These are phyloP conservation scores for Thymelicus sylvestris DNA, from an alignment of 2,888 invertebrate genomes.

Conservation along the genomic window DNA sequence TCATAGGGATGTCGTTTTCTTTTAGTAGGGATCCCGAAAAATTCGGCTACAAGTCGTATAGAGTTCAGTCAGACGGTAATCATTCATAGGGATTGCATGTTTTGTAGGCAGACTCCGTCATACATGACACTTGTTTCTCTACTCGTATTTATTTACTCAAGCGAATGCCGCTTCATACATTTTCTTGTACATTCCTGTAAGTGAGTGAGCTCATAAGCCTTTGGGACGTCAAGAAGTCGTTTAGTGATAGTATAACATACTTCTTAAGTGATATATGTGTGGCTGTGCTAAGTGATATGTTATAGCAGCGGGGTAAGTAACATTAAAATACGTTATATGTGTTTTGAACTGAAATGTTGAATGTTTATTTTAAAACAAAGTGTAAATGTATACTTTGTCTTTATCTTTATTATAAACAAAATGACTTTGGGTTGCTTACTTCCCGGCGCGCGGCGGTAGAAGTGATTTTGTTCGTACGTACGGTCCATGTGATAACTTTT, in stretches of 20 bases:
- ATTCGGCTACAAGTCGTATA: conserved; percentile 63
- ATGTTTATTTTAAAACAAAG: background rate
- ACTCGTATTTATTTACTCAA: conserved; percentile 68
- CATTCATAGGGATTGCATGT: conserved; percentile 75
- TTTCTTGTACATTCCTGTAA: conserved; percentile 46
- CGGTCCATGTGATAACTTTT: no score
- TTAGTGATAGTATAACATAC: conserved; percentile 44
- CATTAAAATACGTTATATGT: background rate
- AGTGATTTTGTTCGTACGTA: no score
- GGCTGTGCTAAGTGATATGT: conserved; percentile 34
- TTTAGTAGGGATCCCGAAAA: conserved; percentile 63
- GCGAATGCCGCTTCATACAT: conserved; percentile 56
- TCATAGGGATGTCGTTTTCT: conserved; percentile 54
- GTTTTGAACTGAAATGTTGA: background rate
- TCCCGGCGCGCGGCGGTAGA: no score
- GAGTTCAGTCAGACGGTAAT: conserved; percentile 71
- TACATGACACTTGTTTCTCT: conserved; percentile 63
- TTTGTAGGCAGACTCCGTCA: conserved; percentile 68
- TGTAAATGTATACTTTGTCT: background rate
- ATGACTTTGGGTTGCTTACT: no score
- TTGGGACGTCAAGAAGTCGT: conserved; percentile 53
- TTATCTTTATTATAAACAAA: background rate
- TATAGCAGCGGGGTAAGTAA: conserved; percentile 3
- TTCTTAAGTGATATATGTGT: conserved; percentile 35
- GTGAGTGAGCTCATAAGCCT: conserved; percentile 47